Evolutionary conservation across 2,888 invertebrate genomes (phyloP).

Genomic region (Ectemnius cavifrons): DNA sequence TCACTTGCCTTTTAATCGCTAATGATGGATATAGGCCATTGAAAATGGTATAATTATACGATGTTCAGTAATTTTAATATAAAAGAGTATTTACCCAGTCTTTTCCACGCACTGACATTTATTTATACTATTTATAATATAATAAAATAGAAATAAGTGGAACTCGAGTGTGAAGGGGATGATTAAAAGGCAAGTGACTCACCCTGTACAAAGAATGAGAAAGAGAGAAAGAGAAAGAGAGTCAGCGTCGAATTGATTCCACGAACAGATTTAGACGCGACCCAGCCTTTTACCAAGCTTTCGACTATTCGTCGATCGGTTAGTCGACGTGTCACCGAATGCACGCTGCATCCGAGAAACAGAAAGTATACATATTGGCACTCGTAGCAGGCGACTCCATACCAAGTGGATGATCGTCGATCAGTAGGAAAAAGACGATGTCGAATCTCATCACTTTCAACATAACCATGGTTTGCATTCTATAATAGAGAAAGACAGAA

Average conservation of each 20-base stretch:
- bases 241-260: slow-evolving; percentile 26
- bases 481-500: neutral
- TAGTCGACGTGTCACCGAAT: slow-evolving; percentile 36
- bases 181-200: too few relatives aligned
- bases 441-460: slow-evolving; percentile 40
- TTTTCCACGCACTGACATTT: too few relatives aligned
- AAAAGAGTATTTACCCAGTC: too few relatives aligned
- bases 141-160: too few relatives aligned
- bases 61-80: too few relatives aligned
- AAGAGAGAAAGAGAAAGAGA: too few relatives aligned
- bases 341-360: slow-evolving; percentile 18
- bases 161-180: too few relatives aligned
- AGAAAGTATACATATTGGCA: slow-evolving; percentile 8
- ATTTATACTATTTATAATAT: too few relatives aligned
- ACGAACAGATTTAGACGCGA: slow-evolving; percentile 32
- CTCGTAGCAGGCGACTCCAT: slow-evolving; percentile 11
- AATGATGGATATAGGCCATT: too few relatives aligned
- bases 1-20: too few relatives aligned
- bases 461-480: slow-evolving; percentile 7
- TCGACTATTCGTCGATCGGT: slow-evolving; percentile 35
- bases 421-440: slow-evolving; percentile 36
- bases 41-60: too few relatives aligned
- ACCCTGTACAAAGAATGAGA: neutral
- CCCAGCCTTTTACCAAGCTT: slow-evolving; percentile 18
- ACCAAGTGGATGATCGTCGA: slow-evolving; percentile 35